Conservation (phyloP, 2,113 vertebrate genomes). For the Gasterosteus nipponicus region DNA sequence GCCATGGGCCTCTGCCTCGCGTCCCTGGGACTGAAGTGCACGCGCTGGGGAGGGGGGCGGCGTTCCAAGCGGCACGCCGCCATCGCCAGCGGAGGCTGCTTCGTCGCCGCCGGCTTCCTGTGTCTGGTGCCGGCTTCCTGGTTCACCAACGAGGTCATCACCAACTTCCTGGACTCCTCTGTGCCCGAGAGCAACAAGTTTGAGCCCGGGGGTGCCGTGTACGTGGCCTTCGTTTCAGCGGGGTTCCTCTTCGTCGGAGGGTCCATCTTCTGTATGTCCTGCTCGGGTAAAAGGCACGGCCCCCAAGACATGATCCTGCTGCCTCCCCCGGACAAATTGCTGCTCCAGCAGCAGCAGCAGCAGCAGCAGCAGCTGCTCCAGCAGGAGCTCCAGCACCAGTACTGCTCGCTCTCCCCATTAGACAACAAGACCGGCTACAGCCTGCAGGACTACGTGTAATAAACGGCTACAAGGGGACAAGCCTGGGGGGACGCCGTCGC, state of each 20-base stretch:
- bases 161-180: conserved; percentile 87
- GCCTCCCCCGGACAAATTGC: conserved; percentile 80
- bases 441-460: conserved; percentile 95
- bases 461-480: conserved; percentile 51
- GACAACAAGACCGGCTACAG: conserved; percentile 86
- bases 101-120: conserved; percentile 86
- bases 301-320: conserved; percentile 82
- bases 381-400: conserved; percentile 83
- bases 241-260: conserved; percentile 89
- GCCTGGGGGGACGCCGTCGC: conserved; percentile 49
- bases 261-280: conserved; percentile 90
- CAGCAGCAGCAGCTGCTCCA: conserved; percentile 78
- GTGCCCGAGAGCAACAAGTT: conserved; percentile 92
- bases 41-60: conserved; percentile 86
- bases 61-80: conserved; percentile 87
- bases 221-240: conserved; percentile 90
- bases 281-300: conserved; percentile 82
- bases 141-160: conserved; percentile 93
- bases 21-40: conserved; percentile 92
- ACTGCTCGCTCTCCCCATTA: conserved; percentile 81
- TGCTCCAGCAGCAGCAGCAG: conserved; percentile 78
- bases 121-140: conserved; percentile 91
- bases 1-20: conserved; percentile 89
- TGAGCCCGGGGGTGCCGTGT: conserved; percentile 92
- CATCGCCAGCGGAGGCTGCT: conserved; percentile 88